Conservation (phyloP, 2,113 vertebrate genomes). For the Sitta europaea region DNA sequence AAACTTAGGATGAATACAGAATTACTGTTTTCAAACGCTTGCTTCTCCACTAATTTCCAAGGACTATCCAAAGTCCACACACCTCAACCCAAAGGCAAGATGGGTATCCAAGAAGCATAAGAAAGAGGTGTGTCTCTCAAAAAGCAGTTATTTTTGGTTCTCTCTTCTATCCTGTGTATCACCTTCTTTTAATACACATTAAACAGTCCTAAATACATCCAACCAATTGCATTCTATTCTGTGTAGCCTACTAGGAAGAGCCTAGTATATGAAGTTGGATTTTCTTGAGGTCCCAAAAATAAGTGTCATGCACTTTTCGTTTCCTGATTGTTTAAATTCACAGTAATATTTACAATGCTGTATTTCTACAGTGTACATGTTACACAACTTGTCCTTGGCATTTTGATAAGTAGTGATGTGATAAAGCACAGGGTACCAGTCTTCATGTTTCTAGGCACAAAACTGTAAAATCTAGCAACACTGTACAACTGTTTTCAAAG, state of each 20-base stretch:
- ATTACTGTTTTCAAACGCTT: neutral
- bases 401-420: neutral
- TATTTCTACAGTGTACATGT: neutral
- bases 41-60: neutral
- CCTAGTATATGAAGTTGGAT: neutral
- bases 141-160: neutral
- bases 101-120: neutral
- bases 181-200: neutral
- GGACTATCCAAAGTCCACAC: neutral
- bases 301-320: neutral
- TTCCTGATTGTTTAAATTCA: neutral
- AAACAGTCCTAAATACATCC: neutral
- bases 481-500: neutral
- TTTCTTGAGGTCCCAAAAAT: neutral
- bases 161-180: neutral
- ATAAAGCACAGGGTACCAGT: neutral
- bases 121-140: neutral
- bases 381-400: neutral
- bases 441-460: neutral
- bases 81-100: neutral
- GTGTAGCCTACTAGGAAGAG: neutral
- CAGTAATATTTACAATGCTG: neutral
- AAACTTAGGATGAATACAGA: neutral
- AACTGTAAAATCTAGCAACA: neutral
- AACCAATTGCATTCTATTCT: neutral